A percentile compares a stretch with the other conserved stretches of the same genome.
These are phyloP conservation scores for Operophtera brumata DNA, from an alignment of 2,888 invertebrate species.

Conservation along the genomic window DNA sequence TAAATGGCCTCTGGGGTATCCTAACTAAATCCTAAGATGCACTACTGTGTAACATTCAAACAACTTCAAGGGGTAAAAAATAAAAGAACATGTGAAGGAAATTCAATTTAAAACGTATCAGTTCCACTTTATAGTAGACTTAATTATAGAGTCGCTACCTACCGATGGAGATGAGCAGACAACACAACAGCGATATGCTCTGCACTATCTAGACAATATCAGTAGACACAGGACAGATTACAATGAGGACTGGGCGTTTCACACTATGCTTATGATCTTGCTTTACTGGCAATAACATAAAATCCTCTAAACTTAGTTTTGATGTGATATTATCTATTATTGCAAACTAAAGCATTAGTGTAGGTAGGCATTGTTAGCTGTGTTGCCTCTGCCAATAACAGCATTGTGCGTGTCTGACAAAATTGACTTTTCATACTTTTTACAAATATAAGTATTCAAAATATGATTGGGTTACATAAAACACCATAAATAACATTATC, in stretches of 20 bases:
- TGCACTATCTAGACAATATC: conserved; percentile 19
- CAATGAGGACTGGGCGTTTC: conserved; percentile 5
- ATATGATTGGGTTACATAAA: too few species aligned
- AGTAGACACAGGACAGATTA: conserved; percentile 23
- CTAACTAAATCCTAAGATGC: too few species aligned
- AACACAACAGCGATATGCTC: conserved; percentile 38
- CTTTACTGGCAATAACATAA: neutral
- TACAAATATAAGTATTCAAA: too few species aligned
- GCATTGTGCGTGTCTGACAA: too few species aligned
- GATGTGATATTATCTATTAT: neutral
- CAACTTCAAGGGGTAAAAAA: neutral
- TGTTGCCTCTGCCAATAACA: neutral
- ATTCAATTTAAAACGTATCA: conserved; percentile 78
- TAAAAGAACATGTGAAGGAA: conserved; percentile 52
- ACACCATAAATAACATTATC: too few species aligned
- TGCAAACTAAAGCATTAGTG: neutral
- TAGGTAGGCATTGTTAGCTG: neutral
- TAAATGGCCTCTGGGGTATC: too few species aligned
- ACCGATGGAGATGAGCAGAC: conserved; percentile 60
- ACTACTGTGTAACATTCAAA: too few species aligned
- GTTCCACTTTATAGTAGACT: conserved; percentile 69
- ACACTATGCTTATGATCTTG: neutral
- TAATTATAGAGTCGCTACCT: conserved; percentile 62
- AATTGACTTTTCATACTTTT: too few species aligned
- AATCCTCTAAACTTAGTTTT: neutral